Percentiles rank a stretch among this genome's conserved stretches.
These are phyloP conservation scores for Eurois occulta DNA, from an alignment of 2,888 invertebrate species.

Conservation along the genomic window DNA sequence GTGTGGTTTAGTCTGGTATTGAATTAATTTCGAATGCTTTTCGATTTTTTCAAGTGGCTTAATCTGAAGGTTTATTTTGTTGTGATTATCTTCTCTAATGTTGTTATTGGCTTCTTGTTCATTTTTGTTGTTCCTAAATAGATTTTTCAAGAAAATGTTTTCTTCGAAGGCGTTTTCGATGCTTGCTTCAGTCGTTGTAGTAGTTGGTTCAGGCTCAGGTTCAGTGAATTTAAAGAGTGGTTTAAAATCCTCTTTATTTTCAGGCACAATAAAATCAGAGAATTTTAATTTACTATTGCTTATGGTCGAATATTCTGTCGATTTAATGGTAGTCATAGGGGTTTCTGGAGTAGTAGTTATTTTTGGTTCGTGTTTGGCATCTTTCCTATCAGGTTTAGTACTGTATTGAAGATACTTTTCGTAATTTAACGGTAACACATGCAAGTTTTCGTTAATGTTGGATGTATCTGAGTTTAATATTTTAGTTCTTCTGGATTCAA, in stretches of 20 bases:
- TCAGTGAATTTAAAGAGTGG: conserved; percentile 68
- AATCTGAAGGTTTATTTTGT: conserved; percentile 56
- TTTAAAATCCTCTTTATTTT: conserved; percentile 72
- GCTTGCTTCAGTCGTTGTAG: conserved; percentile 70
- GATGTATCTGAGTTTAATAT: conserved; percentile 58
- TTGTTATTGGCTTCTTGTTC: conserved; percentile 66
- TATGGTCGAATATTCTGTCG: conserved; percentile 3
- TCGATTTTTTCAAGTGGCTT: conserved; percentile 74
- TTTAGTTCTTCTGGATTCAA: conserved; percentile 73
- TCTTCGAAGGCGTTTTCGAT: conserved; percentile 77
- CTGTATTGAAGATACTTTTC: conserved; percentile 51
- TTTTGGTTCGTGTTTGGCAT: conserved; percentile 66
- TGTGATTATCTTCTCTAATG: conserved; percentile 63
- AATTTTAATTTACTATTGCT: conserved; percentile 64
- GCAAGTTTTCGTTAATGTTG: conserved; percentile 47
- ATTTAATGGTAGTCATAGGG: conserved; percentile 61
- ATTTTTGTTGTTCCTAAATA: conserved; percentile 72
- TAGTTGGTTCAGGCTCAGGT: conserved; percentile 56
- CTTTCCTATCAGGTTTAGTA: conserved; percentile 57
- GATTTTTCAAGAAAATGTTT: conserved; percentile 84
- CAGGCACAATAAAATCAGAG: conserved; percentile 70
- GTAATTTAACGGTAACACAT: conserved; percentile 62
- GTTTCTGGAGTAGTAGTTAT: conserved; percentile 64
- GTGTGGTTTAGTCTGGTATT: conserved; percentile 73
- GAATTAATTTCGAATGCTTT: conserved; percentile 76